These are phyloP conservation scores for Halcyon chelicuti DNA, from an alignment of 2,797 vertebrate genomes.

Conservation along the genomic window DNA sequence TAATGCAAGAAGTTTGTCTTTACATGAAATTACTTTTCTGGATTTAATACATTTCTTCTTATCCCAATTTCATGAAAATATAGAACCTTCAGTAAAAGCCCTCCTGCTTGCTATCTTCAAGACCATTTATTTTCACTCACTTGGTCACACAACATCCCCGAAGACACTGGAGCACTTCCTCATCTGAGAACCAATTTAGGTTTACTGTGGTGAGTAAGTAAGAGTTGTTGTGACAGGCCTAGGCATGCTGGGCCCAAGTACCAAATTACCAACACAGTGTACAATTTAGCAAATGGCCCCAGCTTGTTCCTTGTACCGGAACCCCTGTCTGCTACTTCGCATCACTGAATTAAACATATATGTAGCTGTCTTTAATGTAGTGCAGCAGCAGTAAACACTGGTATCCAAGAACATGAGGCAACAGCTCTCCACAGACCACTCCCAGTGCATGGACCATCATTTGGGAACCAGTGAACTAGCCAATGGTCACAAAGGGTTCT, in stretches of 20 bases:
- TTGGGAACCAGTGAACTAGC: neutral
- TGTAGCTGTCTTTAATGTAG: neutral
- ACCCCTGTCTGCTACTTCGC: neutral
- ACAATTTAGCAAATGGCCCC: neutral
- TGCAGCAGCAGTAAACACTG: rapidly evolving
- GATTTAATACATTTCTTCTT: neutral
- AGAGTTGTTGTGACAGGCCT: rapidly evolving
- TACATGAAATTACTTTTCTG: neutral
- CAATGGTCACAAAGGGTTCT: neutral
- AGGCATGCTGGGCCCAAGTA: neutral
- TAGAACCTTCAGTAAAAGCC: neutral
- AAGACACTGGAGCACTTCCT: neutral
- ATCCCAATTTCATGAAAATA: neutral
- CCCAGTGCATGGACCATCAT: neutral
- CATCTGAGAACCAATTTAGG: neutral
- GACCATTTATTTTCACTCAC: neutral
- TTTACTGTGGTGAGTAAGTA: neutral
- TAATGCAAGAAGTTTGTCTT: neutral
- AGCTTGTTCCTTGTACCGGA: rapidly evolving
- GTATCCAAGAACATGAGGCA: neutral
- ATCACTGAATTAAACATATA: neutral
- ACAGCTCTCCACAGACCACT: neutral
- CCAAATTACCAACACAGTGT: rapidly evolving
- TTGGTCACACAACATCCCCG: neutral
- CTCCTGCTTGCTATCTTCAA: neutral